phyloP scores from a whole-genome alignment of 2,113 vertebrate species.

The Rhodinocichla rosea region DNA sequence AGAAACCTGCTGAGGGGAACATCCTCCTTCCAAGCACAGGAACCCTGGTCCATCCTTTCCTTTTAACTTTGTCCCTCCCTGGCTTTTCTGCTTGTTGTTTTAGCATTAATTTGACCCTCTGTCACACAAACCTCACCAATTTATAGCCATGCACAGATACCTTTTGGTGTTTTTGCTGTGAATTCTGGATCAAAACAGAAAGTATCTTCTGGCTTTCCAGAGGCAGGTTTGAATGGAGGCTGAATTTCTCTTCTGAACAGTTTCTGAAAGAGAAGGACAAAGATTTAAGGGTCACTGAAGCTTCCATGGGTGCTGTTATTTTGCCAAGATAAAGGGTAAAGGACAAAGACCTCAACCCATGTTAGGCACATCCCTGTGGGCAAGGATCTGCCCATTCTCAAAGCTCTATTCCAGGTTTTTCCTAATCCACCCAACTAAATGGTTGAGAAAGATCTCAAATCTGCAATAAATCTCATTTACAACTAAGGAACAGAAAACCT shows the following conservation, averaged over 20 bases:
- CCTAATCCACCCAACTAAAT: background rate
- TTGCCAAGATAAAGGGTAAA: background rate
- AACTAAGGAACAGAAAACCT: background rate
- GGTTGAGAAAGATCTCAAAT: background rate
- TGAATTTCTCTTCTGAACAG: conserved; percentile 92
- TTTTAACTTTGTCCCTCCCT: background rate
- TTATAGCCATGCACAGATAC: conserved; percentile 54
- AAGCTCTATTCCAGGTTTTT: background rate
- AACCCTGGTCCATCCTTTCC: background rate
- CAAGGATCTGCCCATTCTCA: background rate
- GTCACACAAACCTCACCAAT: background rate
- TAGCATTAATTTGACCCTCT: background rate
- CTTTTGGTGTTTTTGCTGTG: conserved; percentile 98
- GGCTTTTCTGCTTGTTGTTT: background rate
- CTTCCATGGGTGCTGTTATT: background rate
- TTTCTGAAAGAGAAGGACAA: conserved; percentile 75
- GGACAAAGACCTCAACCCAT: background rate
- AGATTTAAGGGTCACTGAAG: background rate
- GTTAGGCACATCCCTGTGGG: background rate
- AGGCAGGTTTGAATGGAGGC: conserved; percentile 94
- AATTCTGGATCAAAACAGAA: conserved; percentile 99
- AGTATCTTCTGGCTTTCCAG: conserved; percentile 95
- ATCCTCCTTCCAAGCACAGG: background rate
- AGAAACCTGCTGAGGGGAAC: background rate
- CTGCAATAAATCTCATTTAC: background rate